Conservation (phyloP, 30 jellyfish, hydroid and myxozoan genomes). For the Phacellophora camtschatica region DNA sequence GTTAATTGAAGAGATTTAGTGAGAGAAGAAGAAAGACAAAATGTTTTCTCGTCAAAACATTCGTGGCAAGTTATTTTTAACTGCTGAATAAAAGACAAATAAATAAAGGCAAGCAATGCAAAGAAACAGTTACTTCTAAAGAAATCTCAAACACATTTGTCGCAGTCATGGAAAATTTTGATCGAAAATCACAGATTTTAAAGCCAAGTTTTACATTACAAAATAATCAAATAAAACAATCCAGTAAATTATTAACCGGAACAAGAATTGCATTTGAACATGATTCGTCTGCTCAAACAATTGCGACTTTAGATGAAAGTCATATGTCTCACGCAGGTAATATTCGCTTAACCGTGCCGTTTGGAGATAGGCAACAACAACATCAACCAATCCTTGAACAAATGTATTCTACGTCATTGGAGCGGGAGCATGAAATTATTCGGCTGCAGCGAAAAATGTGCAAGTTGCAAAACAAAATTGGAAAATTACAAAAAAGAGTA, state of each 20-base stretch:
- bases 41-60: no score
- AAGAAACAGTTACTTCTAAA: no score
- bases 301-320: conserved; percentile 53
- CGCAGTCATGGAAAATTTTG: neutral
- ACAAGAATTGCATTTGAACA: conserved; percentile 26
- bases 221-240: neutral
- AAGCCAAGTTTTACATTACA: neutral
- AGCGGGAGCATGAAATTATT: conserved; percentile 47
- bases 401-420: conserved; percentile 3
- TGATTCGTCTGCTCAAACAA: conserved; percentile 47
- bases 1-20: no score
- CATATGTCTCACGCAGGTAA: conserved; percentile 44
- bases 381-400: conserved; percentile 22
- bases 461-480: conserved; percentile 42
- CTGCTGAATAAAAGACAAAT: no score
- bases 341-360: neutral
- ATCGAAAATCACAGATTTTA: neutral
- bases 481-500: conserved; percentile 37
- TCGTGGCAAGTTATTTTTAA: no score
- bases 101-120: no score
- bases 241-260: neutral
- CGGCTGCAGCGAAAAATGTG: conserved; percentile 55
- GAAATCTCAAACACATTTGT: no score
- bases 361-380: neutral
- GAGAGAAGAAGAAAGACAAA: no score